phyloP scores from a whole-genome alignment of 1,140 invertebrate genomes.

The Neuroterus valhalla region DNA sequence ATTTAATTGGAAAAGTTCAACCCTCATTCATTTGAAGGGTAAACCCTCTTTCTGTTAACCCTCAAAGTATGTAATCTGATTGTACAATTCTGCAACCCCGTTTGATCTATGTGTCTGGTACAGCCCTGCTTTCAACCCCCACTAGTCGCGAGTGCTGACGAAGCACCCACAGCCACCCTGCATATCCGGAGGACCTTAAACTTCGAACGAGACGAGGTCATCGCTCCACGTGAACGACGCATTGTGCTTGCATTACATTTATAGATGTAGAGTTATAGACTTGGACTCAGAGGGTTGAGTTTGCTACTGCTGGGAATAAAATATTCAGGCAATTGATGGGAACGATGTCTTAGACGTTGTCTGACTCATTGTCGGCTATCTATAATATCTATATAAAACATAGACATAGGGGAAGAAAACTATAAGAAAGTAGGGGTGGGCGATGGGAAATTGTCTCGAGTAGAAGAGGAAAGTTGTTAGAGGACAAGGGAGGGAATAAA shows the following conservation, averaged over 20 bases:
- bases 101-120: slow-evolving; percentile 41
- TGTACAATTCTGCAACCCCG: neutral
- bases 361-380: neutral
- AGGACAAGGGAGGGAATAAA: too few species aligned
- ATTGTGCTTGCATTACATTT: slow-evolving; percentile 41
- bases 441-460: too few species aligned
- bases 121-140: slow-evolving; percentile 37
- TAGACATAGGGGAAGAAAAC: neutral
- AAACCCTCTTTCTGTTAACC: too few species aligned
- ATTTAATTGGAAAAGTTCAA: too few species aligned
- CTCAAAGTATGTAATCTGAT: too few species aligned
- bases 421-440: too few species aligned
- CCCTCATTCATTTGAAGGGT: too few species aligned
- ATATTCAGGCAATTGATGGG: slow-evolving; percentile 6
- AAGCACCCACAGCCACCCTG: slow-evolving; percentile 26
- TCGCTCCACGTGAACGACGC: slow-evolving; percentile 54
- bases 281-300: neutral
- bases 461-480: too few species aligned
- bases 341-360: neutral
- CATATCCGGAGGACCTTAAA: slow-evolving; percentile 65
- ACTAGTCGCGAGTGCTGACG: slow-evolving; percentile 17
- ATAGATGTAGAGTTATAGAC: slow-evolving; percentile 22
- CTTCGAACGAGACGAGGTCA: slow-evolving; percentile 61
- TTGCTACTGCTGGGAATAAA: neutral
- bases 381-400: neutral